Base-by-base conservation (phyloP, 2,888 invertebrate species). In the Azorinus chamasolen region DNA sequence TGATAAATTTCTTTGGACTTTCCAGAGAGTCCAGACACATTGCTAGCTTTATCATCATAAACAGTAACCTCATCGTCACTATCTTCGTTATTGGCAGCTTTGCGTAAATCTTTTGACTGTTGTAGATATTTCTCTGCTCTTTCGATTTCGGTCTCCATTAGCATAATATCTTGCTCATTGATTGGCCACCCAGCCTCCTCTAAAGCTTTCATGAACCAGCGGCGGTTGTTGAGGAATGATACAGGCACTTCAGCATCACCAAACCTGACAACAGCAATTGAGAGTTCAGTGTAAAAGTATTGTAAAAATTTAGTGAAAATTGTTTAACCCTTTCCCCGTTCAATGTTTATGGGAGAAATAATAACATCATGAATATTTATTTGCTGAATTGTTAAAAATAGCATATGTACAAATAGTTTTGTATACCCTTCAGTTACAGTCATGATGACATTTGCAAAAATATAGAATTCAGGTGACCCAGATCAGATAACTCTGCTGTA, bases 141-240 rank as follows among this genome's bases (percentile, higher is more conserved):
- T 1, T 74, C 72, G 16, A 93, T 92, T 75, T 93, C 93, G 25
- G 87, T 83, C 63, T 90, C 90, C 62, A 93, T 83, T 5, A 89
- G 78, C 5, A 78, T 27, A 16, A 93, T 84, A 69, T 93, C 91
- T 8, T 78, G 64, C 65, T 89, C 87, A 27, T 61, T 78, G 41
- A 91, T 77, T 22, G 90, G 91, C 91, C 92, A 92, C 0, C 85
- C 85, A 22, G 86, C 81, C 27, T 87, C 79, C 16, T 88, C 88
- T 45, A 93, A 68, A 8, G 87, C 87, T 66, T 86, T 77, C 63
- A 89, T 76, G 16, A 91, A 72, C 66, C 84, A 78, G 39, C 72
- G 43, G 14, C 87, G 83, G 69, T 92, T 89, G 10, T 89, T 87
- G 8, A 74, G 64, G 78, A 89, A 91, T 8, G 88, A 83, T 5